These are phyloP conservation scores for Ellobium chinense DNA, from an alignment of 2,888 invertebrate genomes.

Conservation along the genomic window DNA sequence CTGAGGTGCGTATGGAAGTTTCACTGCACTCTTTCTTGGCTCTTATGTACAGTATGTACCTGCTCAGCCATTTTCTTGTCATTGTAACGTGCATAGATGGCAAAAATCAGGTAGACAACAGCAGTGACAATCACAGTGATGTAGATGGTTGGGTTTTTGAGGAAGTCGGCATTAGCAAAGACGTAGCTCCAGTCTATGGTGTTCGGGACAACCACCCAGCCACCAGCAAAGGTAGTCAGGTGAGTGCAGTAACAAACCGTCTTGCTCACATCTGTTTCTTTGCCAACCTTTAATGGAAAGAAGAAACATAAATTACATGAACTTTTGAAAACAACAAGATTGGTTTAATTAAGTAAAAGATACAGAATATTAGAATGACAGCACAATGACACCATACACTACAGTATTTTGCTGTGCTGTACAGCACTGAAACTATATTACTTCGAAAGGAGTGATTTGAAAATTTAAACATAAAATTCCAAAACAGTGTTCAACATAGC, in stretches of 20 bases:
- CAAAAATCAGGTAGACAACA: conserved; percentile 75
- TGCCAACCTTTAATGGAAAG: conserved; percentile 54
- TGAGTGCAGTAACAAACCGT: conserved; percentile 76
- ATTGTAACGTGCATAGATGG: conserved; percentile 79
- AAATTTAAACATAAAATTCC: too few relatives aligned
- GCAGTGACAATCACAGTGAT: conserved; percentile 78
- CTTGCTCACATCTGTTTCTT: conserved; percentile 53
- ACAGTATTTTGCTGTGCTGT: too few relatives aligned
- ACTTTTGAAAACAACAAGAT: too few relatives aligned
- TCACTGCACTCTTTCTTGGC: too few relatives aligned
- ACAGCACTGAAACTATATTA: too few relatives aligned
- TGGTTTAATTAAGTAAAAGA: too few relatives aligned
- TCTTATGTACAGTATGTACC: too few relatives aligned
- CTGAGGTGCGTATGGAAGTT: too few relatives aligned
- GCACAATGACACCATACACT: too few relatives aligned
- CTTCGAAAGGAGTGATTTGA: too few relatives aligned
- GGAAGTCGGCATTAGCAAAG: conserved; percentile 79
- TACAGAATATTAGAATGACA: too few relatives aligned
- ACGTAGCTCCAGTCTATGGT: conserved; percentile 80
- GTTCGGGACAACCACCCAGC: conserved; percentile 80
- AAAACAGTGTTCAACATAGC: too few relatives aligned
- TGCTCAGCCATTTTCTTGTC: conserved; percentile 79
- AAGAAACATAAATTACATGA: background rate
- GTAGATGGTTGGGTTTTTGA: conserved; percentile 80
- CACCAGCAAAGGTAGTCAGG: conserved; percentile 80